Conservation (phyloP, 2,888 invertebrate genomes). For the Drosophila suboccidentalis region DNA sequence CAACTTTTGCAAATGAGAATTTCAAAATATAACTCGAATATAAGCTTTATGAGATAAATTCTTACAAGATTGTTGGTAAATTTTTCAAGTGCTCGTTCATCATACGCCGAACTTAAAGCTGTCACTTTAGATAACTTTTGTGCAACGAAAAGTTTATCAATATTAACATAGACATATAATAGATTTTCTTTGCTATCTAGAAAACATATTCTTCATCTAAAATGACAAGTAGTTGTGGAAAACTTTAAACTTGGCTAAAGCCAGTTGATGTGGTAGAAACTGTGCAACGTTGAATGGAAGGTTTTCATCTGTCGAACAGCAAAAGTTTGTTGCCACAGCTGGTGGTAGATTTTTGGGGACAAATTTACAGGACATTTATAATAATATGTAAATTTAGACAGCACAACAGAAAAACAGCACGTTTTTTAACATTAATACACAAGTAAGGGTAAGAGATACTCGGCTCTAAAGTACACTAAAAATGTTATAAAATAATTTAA, state of each 20-base stretch:
- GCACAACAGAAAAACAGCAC: background rate
- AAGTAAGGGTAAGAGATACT: background rate
- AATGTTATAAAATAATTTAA: too few species aligned
- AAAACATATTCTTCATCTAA: background rate
- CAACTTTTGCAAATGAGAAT: background rate
- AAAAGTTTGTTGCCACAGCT: conserved; percentile 20
- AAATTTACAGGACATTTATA: conserved; percentile 10
- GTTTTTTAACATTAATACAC: background rate
- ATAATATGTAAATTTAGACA: conserved; percentile 16
- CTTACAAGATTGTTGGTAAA: background rate
- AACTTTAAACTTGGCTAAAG: conserved; percentile 5
- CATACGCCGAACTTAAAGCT: background rate
- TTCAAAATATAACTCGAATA: background rate
- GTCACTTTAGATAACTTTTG: background rate
- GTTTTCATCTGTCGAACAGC: conserved; percentile 1
- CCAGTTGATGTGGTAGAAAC: background rate
- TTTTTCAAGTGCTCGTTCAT: background rate
- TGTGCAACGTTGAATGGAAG: background rate
- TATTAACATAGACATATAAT: background rate
- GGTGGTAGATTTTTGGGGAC: conserved; percentile 4
- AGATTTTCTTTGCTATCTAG: background rate
- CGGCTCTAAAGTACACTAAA: background rate
- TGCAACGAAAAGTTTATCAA: background rate
- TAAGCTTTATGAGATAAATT: background rate
- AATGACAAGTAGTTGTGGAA: background rate